These are phyloP conservation scores for Sarcophilus harrisii DNA, from an alignment of 2,797 vertebrate species.

Conservation along the genomic window DNA sequence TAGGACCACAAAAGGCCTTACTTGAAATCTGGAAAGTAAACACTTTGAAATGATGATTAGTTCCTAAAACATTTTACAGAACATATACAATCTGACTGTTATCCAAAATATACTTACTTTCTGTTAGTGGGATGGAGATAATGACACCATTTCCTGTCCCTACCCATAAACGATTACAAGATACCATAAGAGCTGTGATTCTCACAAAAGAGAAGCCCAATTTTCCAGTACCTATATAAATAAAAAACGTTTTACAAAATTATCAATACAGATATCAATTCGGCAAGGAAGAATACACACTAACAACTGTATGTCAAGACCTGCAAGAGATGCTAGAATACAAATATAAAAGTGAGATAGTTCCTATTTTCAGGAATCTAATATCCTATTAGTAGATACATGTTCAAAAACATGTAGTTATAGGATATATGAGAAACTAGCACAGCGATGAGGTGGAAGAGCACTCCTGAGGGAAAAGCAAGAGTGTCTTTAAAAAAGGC, in stretches of 20 bases:
- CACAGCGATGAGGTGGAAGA: not conserved
- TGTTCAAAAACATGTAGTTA: not conserved
- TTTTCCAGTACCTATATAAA: constrained; percentile 94
- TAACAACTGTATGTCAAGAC: not conserved
- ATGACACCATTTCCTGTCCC: constrained; percentile 99
- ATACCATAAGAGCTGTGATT: constrained; percentile 98
- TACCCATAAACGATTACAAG: constrained; percentile 96
- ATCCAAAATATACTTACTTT: constrained; percentile 88
- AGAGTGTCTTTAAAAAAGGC: too few relatives aligned
- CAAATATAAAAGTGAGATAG: not conserved
- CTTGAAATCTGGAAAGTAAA: not conserved
- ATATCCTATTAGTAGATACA: not conserved
- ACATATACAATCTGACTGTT: not conserved
- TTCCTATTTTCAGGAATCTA: not conserved
- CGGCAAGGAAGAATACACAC: not conserved
- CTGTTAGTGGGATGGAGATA: constrained; percentile 97
- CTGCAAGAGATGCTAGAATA: not conserved
- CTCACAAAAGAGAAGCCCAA: constrained; percentile 99
- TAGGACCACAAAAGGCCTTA: constrained; percentile 15
- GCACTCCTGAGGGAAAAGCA: not conserved
- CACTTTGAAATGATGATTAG: not conserved
- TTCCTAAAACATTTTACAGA: constrained; percentile 3
- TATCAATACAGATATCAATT: constrained; percentile 2
- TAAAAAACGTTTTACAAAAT: constrained; percentile 78
- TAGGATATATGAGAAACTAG: not conserved